Evolutionary conservation across 2,113 vertebrate species (phyloP).

Genomic region (Amphiprion percula): DNA sequence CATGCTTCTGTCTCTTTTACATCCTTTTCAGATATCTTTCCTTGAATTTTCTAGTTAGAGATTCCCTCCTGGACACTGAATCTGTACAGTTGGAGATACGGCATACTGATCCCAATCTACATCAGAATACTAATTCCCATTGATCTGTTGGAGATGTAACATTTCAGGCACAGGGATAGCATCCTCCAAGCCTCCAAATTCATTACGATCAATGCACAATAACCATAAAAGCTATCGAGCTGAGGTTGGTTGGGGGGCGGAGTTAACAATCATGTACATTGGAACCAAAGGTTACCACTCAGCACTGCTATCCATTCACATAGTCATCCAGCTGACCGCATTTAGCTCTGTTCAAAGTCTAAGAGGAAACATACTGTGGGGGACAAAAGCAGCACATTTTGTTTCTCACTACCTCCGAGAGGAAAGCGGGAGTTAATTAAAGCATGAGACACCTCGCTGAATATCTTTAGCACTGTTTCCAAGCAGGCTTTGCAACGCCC

Average conservation of each 20-base stretch:
- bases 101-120: slow-evolving; percentile 8
- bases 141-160: slow-evolving; percentile 59
- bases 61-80: slow-evolving; percentile 9
- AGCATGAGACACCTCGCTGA: slow-evolving; percentile 72
- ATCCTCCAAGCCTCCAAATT: slow-evolving; percentile 56
- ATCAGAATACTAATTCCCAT: slow-evolving; percentile 67
- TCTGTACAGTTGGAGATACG: slow-evolving; percentile 28
- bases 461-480: slow-evolving; percentile 72
- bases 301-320: neutral
- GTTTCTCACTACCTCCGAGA: slow-evolving; percentile 41
- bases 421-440: slow-evolving; percentile 72
- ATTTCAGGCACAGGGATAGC: slow-evolving; percentile 62
- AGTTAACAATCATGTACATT: slow-evolving; percentile 50
- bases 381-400: slow-evolving; percentile 51
- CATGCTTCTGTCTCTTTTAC: neutral
- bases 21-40: neutral
- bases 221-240: slow-evolving; percentile 70
- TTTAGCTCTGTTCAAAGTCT: slow-evolving; percentile 23
- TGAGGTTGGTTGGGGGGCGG: neutral
- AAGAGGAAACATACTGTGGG: slow-evolving; percentile 19
- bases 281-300: slow-evolving; percentile 56
- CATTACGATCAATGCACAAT: slow-evolving; percentile 72
- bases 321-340: neutral
- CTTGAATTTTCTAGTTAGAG: neutral
- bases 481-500: slow-evolving; percentile 47